Evolutionary conservation across 1,140 invertebrate genomes (phyloP).

Genomic region (Brachionus calyciflorus): DNA sequence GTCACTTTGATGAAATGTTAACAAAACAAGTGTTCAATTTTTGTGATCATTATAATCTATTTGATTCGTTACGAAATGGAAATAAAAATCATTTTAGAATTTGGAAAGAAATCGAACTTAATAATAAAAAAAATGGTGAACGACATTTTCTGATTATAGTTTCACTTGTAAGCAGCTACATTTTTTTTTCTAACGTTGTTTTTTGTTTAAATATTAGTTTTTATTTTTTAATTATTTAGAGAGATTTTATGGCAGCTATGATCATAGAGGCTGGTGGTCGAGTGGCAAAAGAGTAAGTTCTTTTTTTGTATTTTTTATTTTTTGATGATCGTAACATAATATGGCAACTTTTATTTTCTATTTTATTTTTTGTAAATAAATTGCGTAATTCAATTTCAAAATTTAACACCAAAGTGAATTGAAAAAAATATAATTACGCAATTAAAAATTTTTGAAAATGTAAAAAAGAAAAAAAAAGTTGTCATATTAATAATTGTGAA

Average conservation of each 20-base stretch:
- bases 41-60: background rate
- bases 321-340: no score
- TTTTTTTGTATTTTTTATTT: no score
- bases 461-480: no score
- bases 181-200: background rate
- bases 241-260: conserved; percentile 1
- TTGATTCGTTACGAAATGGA: background rate
- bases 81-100: conserved; percentile 1
- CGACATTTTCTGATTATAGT: conserved; percentile 1
- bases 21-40: conserved; percentile 3
- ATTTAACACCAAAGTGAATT: no score
- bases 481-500: no score
- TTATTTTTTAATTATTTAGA: background rate
- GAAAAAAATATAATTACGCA: no score
- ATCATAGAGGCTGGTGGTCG: background rate
- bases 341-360: no score
- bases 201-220: background rate
- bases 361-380: no score
- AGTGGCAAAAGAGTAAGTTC: background rate
- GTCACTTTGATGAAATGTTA: background rate
- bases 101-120: conserved; percentile 12
- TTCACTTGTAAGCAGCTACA: conserved; percentile 3
- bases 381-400: no score
- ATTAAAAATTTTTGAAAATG: no score
- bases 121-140: background rate